phyloP scores from a whole-genome alignment of 2,113 vertebrate species.

The Picathartes gymnocephalus region DNA sequence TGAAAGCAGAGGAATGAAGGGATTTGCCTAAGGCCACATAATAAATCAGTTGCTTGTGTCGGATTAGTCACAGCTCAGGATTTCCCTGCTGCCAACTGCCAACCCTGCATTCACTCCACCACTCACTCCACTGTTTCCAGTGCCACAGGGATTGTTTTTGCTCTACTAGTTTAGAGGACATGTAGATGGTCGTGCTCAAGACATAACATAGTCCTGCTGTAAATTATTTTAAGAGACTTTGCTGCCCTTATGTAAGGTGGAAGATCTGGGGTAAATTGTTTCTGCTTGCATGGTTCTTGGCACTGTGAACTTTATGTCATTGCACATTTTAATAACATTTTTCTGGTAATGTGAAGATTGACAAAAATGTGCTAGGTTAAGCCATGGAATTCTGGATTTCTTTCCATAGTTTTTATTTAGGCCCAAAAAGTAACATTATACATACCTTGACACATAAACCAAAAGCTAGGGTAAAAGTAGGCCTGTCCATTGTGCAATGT shows the following conservation, averaged over 20 bases:
- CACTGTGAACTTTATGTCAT: background rate
- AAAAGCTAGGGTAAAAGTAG: background rate
- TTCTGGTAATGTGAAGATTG: background rate
- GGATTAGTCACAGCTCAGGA: background rate
- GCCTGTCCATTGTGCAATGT: background rate
- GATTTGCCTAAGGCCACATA: background rate
- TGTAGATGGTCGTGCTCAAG: background rate
- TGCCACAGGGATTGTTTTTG: background rate
- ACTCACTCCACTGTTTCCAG: background rate
- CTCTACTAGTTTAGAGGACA: background rate
- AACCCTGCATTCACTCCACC: background rate
- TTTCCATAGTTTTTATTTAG: background rate
- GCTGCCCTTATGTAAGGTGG: background rate
- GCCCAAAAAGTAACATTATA: background rate
- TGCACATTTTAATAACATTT: background rate
- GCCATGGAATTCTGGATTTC: background rate
- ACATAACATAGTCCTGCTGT: background rate
- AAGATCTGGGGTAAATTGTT: background rate
- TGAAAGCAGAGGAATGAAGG: background rate
- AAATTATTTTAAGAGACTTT: background rate
- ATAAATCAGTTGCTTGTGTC: background rate
- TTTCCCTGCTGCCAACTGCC: background rate
- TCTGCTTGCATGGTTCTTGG: background rate
- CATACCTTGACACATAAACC: background rate
- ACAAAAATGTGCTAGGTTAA: background rate